Percentiles rank a stretch among this genome's conserved stretches.
These are phyloP conservation scores for Notolepis coatsorum DNA, from an alignment of 2,797 vertebrate genomes.

Conservation along the genomic window DNA sequence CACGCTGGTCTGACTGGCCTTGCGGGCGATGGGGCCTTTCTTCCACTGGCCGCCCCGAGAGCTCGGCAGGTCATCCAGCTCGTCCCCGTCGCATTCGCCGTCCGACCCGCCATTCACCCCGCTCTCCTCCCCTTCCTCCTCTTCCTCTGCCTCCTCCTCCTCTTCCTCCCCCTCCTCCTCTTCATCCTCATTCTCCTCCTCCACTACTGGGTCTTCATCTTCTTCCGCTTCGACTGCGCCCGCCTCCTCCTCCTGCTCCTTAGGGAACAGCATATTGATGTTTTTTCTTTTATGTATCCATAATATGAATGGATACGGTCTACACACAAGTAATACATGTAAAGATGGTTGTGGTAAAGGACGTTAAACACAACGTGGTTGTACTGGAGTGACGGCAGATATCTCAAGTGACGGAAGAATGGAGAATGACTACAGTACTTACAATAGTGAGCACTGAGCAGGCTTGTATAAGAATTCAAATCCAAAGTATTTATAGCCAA, in stretches of 20 bases:
- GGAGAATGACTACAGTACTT: no score
- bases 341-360: no score
- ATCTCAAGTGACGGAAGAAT: no score
- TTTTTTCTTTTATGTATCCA: not conserved
- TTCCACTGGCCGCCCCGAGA: constrained; percentile 86
- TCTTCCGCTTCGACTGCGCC: constrained; percentile 71
- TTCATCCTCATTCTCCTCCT: constrained; percentile 62
- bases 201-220: constrained; percentile 58
- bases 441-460: no score
- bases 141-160: constrained; percentile 64
- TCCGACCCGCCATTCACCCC: constrained; percentile 86
- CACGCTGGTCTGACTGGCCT: constrained; percentile 92
- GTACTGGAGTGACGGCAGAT: no score
- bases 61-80: constrained; percentile 92
- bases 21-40: constrained; percentile 93
- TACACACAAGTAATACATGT: no score
- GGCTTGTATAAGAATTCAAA: no score
- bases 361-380: no score
- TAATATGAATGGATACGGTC: no score
- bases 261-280: not conserved
- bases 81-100: constrained; percentile 88
- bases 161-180: constrained; percentile 39
- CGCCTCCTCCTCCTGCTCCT: constrained; percentile 65
- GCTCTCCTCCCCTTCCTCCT: constrained; percentile 77
- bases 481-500: no score